A percentile compares a stretch with the other conserved stretches of the same genome.
phyloP scores from a whole-genome alignment of 2,888 invertebrate genomes.

The Laspeyria flexula region DNA sequence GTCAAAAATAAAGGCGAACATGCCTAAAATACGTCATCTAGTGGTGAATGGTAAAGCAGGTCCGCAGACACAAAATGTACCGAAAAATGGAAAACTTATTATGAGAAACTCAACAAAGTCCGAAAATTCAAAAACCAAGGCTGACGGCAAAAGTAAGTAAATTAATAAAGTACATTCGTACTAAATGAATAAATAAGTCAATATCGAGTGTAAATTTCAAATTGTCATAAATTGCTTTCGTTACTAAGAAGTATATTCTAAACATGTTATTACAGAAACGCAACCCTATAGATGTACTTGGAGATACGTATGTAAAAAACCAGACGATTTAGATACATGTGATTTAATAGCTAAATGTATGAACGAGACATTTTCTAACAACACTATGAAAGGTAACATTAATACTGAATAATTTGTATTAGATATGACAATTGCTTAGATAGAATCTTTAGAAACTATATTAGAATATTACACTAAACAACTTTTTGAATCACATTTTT shows the following conservation, averaged over 20 bases:
- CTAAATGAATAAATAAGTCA: no score
- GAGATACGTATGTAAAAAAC: slow-evolving; percentile 57
- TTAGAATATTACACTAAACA: no score
- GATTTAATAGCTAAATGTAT: slow-evolving; percentile 50
- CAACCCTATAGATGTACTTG: slow-evolving; percentile 53
- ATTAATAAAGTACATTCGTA: no score
- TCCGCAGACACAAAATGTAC: background rate
- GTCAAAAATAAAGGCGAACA: background rate
- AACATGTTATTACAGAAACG: slow-evolving; percentile 1
- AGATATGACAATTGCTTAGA: no score
- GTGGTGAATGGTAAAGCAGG: background rate
- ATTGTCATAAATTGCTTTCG: no score
- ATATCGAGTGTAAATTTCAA: no score
- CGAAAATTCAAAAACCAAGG: no score
- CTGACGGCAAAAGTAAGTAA: no score
- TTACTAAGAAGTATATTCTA: no score
- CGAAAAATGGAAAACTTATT: background rate
- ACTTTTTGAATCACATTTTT: no score
- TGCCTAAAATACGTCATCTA: background rate
- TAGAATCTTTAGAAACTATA: no score
- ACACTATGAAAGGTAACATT: slow-evolving; percentile 1
- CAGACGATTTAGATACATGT: slow-evolving; percentile 55
- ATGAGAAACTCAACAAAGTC: no score
- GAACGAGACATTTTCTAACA: slow-evolving; percentile 10
- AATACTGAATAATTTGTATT: background rate